Conservation (phyloP, 23 tunicate genomes). For the Diplosoma virens region DNA sequence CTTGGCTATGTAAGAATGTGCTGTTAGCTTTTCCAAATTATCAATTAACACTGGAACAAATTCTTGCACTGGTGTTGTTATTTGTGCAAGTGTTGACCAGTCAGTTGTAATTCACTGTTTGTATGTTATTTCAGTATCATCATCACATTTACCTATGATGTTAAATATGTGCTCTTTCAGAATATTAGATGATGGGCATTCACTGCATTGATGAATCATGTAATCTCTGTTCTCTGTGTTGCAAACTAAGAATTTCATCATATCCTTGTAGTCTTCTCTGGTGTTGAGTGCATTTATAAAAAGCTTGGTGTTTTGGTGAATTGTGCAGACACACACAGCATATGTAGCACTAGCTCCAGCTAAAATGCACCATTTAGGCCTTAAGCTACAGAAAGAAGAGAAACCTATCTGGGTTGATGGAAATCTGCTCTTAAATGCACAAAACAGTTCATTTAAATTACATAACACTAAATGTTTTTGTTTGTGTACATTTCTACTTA, state of each 20-base stretch:
- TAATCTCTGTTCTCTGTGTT: conserved; percentile 25
- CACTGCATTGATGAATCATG: conserved; percentile 31
- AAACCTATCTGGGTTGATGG: conserved; percentile 23
- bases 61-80: conserved; percentile 23
- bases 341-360: conserved; percentile 34
- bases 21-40: conserved; percentile 15
- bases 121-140: conserved; percentile 30
- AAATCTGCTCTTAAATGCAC: conserved; percentile 26
- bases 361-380: conserved; percentile 42
- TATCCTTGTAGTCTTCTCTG: conserved; percentile 22
- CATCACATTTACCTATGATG: conserved; percentile 17
- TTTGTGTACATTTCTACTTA: conserved; percentile 32
- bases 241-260: conserved; percentile 30
- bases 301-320: conserved; percentile 33
- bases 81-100: conserved; percentile 17
- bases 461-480: conserved; percentile 35
- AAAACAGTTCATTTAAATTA: conserved; percentile 24
- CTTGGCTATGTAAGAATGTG: conserved; percentile 41
- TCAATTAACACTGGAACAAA: conserved; percentile 16
- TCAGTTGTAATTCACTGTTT: conserved; percentile 45
- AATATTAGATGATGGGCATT: conserved; percentile 32
- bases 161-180: conserved; percentile 4
- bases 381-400: conserved; percentile 30
- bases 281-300: conserved; percentile 15
- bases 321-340: conserved; percentile 49